Conservation (phyloP, 2,888 invertebrate genomes). For the Latrodectus hesperus region DNA sequence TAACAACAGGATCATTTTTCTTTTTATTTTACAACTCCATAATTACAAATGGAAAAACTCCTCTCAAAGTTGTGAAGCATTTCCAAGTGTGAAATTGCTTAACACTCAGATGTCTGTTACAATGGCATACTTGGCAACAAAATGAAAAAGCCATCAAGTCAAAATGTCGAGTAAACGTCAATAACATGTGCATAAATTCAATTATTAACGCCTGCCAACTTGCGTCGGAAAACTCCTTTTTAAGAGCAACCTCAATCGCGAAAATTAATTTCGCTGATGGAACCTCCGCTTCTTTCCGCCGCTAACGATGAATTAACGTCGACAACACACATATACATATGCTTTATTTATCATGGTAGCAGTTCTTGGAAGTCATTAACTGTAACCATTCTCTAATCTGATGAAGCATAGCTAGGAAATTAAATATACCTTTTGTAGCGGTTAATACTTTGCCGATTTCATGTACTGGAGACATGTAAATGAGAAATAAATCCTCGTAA, state of each 20-base stretch:
- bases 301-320: slow-evolving; percentile 36
- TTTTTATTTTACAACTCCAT: no score
- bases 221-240: slow-evolving; percentile 22
- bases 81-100: not conserved
- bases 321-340: not conserved
- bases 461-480: no score
- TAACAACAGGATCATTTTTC: no score
- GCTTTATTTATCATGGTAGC: not conserved
- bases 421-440: not conserved
- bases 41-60: no score
- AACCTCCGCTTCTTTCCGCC: slow-evolving; percentile 10
- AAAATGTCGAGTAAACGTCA: slow-evolving; percentile 27
- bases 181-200: slow-evolving; percentile 43
- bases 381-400: not conserved
- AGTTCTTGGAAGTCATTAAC: not conserved
- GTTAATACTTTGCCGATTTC: no score
- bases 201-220: slow-evolving; percentile 35
- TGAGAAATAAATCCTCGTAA: no score
- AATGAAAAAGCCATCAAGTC: slow-evolving; percentile 6
- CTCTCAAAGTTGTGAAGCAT: not conserved
- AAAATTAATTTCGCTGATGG: slow-evolving; percentile 47
- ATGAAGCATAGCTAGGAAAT: not conserved
- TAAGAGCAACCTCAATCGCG: slow-evolving; percentile 7
- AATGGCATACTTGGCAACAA: not conserved
- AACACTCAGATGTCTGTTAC: not conserved